Base-by-base conservation (phyloP, 2,888 invertebrate species). In the Argyresthia goedartella region DNA sequence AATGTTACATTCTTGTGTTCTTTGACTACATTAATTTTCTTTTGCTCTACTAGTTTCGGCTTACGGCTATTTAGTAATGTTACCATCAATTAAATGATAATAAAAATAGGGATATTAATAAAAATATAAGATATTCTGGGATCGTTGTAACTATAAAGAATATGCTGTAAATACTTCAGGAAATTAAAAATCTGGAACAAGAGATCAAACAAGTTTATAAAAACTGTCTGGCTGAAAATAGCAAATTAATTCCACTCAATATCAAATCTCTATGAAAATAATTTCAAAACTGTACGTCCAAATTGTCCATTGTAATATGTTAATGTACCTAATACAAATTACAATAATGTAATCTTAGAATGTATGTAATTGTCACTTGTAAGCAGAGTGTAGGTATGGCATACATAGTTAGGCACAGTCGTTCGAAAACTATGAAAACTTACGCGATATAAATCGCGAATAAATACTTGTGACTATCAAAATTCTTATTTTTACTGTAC, bases 211-310 rank as follows among this genome's bases (percentile, higher is more conserved):
- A 36, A 36, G 36, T 10, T 35, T 4, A 25, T 2, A 25, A 25
- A 25, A 25, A 6, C 25, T 25, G 25, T 25, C 25, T 25, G 25
- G 25, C 25, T 25, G 25, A 25, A 25, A 2, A 25, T 4, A 4
- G 25, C 25, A 25, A 25, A 25, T 25, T 25, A 25, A 25, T 4
- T 25, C 25, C 25, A 25, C 25, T 25, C 25, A 6, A 25, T 4
- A 25, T 25, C 25, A 25, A 25, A 25, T 25, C 2, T 25, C 25
- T 25, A 25, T 25, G 25, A 25, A 25, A 25, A 25, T 25, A 71
- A 69, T 66, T 69, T 79, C 80, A 81, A 80, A 84, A 84, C 79
- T 85, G 87, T 84, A 85, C 87, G 87, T 87, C 87, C 87, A 87
- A 85, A 82, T 79, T 87, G 87, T 87, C 87, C 87, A 87, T 84